These are phyloP conservation scores for Limanda limanda DNA, from an alignment of 2,113 vertebrate species.

Conservation along the genomic window DNA sequence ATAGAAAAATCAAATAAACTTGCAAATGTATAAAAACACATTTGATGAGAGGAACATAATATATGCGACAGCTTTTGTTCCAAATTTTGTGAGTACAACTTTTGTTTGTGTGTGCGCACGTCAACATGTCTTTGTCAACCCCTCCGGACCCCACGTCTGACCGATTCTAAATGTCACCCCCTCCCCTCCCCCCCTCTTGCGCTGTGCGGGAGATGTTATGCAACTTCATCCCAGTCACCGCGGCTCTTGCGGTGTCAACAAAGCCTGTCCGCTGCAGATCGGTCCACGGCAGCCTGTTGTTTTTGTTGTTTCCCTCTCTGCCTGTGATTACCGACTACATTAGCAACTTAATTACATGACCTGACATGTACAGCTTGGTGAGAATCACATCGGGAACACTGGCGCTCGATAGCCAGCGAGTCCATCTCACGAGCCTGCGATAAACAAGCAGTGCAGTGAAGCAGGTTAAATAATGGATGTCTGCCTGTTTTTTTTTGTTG, in stretches of 20 bases:
- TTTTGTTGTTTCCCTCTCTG: constrained; percentile 60
- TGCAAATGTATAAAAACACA: neutral
- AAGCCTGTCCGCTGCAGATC: constrained; percentile 65
- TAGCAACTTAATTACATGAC: constrained; percentile 65
- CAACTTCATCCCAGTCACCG: constrained; percentile 53
- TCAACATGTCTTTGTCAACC: constrained; percentile 55
- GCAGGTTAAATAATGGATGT: constrained; percentile 26
- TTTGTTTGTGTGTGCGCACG: constrained; percentile 15
- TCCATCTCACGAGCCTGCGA: constrained; percentile 19
- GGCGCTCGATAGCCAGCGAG: constrained; percentile 15
- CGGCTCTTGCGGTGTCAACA: constrained; percentile 59
- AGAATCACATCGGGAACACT: constrained; percentile 10
- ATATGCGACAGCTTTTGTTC: neutral
- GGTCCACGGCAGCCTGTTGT: constrained; percentile 65
- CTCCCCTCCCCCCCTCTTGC: neutral
- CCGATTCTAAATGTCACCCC: constrained; percentile 65
- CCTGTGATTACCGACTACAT: constrained; percentile 55
- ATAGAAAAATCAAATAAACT: neutral
- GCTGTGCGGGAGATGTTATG: constrained; percentile 57
- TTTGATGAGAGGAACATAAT: neutral
- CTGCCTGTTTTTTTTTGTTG: constrained; percentile 7
- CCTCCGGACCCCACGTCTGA: constrained; percentile 28
- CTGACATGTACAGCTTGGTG: constrained; percentile 58
- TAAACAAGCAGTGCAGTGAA: constrained; percentile 41
- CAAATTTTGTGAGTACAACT: constrained; percentile 4